Evolutionary conservation across 2,888 invertebrate species (phyloP).

Genomic region (Rhagonycha fulva): DNA sequence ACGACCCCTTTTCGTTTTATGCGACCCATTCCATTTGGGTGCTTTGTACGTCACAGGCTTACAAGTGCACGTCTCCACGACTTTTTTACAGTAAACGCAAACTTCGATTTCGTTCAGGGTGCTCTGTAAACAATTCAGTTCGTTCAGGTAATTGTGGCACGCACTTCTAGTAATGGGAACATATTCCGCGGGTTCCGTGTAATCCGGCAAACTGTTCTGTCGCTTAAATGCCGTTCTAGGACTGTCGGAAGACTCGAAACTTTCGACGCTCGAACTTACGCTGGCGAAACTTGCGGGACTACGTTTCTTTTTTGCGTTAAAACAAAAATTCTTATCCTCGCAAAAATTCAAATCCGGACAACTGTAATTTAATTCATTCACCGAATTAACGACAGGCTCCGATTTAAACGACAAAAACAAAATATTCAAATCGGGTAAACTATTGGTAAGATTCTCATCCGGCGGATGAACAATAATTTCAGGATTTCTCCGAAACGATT

Average conservation of each 20-base stretch:
- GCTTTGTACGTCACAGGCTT: constrained; percentile 10
- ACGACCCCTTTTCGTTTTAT: not conserved
- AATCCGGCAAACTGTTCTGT: constrained; percentile 7
- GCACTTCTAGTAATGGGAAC: not conserved
- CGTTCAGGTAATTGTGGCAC: constrained; percentile 7
- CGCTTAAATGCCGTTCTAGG: constrained; percentile 1
- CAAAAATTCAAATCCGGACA: constrained; percentile 45
- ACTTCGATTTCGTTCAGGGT: constrained; percentile 5
- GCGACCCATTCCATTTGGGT: constrained; percentile 4
- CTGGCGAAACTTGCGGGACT: not conserved
- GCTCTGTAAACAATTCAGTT: constrained; percentile 6
- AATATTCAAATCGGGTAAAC: constrained; percentile 49
- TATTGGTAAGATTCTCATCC: constrained; percentile 45
- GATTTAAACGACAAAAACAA: not conserved
- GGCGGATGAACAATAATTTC: constrained; percentile 48
- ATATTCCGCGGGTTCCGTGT: constrained; percentile 1
- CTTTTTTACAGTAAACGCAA: constrained; percentile 11
- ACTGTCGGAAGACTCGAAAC: constrained; percentile 29
- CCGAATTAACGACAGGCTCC: constrained; percentile 22
- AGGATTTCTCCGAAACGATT: constrained; percentile 42
- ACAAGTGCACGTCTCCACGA: constrained; percentile 8
- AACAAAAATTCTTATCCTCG: not conserved
- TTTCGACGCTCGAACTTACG: constrained; percentile 21
- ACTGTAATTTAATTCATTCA: constrained; percentile 44
- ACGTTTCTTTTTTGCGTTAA: not conserved